Evolutionary conservation across 2,888 invertebrate species (phyloP).

Genomic region (Anticlea derivata): DNA sequence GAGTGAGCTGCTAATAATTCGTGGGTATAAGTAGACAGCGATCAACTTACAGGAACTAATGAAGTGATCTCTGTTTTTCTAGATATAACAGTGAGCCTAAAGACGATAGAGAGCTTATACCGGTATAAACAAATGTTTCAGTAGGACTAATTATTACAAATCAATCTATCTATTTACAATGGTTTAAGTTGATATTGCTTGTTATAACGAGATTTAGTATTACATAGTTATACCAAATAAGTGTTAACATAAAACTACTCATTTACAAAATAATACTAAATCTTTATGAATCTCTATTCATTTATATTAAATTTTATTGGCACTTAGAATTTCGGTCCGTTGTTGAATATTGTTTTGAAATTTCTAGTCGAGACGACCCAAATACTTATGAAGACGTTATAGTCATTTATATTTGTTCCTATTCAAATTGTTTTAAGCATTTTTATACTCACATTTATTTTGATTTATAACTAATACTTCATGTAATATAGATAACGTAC

Average conservation of each 20-base stretch:
- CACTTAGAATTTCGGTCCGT: constrained; percentile 56
- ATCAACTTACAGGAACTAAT: constrained; percentile 20
- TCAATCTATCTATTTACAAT: constrained; percentile 74
- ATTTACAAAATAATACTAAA: constrained; percentile 34
- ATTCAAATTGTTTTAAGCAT: constrained; percentile 52
- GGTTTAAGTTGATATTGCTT: constrained; percentile 79
- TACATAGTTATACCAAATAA: constrained; percentile 65
- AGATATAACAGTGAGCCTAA: constrained; percentile 74
- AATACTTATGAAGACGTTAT: constrained; percentile 66
- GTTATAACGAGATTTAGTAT: constrained; percentile 70
- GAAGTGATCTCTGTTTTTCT: constrained; percentile 69
- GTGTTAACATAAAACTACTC: constrained; percentile 46
- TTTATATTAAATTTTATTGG: constrained; percentile 50
- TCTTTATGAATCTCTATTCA: constrained; percentile 56
- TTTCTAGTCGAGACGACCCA: constrained; percentile 78
- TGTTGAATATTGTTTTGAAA: constrained; percentile 54
- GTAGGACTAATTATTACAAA: constrained; percentile 74
- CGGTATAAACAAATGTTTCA: constrained; percentile 78
- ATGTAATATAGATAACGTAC: constrained; percentile 59
- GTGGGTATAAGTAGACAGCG: constrained; percentile 16
- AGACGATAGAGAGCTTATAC: constrained; percentile 78
- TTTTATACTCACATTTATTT: constrained; percentile 45
- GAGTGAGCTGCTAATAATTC: constrained; percentile 5
- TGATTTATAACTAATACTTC: constrained; percentile 51
- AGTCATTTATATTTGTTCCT: constrained; percentile 71